phyloP scores from a whole-genome alignment of 2,888 invertebrate species.

The Caenorhabditis wallacei region DNA sequence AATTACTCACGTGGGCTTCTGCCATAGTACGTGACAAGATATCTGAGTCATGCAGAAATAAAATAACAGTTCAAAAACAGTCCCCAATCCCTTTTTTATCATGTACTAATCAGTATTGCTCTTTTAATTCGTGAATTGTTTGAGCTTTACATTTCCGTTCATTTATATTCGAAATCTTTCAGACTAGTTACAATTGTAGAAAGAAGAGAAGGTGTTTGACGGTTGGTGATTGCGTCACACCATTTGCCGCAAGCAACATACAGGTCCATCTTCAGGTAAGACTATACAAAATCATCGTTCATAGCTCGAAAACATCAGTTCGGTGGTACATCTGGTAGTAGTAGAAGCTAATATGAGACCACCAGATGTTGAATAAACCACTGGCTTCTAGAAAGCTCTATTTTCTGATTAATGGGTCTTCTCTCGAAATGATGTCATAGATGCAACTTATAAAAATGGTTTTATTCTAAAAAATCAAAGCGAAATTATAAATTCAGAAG shows the following conservation, averaged over 20 bases:
- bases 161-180: too few relatives aligned
- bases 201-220: slow-evolving; percentile 57
- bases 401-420: not conserved
- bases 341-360: not conserved
- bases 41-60: slow-evolving; percentile 12
- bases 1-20: slow-evolving; percentile 35
- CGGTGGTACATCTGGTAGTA: slow-evolving; percentile 20
- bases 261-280: slow-evolving; percentile 59
- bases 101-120: not conserved
- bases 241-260: slow-evolving; percentile 51
- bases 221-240: slow-evolving; percentile 49
- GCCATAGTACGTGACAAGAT: slow-evolving; percentile 30
- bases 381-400: slow-evolving; percentile 7
- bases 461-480: too few relatives aligned
- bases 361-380: slow-evolving; percentile 6
- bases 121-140: too few relatives aligned
- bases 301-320: not conserved
- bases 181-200: slow-evolving; percentile 59
- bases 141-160: too few relatives aligned
- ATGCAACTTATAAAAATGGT: too few relatives aligned
- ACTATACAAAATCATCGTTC: not conserved
- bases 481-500: too few relatives aligned
- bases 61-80: not conserved
- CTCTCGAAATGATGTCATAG: too few relatives aligned
- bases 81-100: not conserved